Evolutionary conservation across 2,888 invertebrate species (phyloP).

Genomic region (Drosophila nr. perissopoda): DNA sequence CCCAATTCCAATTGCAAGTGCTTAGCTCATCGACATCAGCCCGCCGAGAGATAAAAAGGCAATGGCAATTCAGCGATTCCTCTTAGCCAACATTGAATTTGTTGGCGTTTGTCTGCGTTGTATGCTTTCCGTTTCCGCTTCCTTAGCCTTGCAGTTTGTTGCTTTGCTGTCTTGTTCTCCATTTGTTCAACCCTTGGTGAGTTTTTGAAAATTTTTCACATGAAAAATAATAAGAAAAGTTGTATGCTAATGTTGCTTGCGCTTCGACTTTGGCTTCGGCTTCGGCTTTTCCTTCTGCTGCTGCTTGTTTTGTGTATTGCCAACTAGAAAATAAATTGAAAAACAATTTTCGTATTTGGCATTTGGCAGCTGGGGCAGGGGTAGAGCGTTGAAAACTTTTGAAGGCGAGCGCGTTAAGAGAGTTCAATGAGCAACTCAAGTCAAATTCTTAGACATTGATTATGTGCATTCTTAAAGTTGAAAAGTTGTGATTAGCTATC

Average conservation of each 20-base stretch:
- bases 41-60: constrained; percentile 33
- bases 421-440: constrained; percentile 58
- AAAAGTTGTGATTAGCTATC: constrained; percentile 54
- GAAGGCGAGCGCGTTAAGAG: constrained; percentile 34
- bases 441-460: constrained; percentile 63
- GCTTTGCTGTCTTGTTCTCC: constrained; percentile 27
- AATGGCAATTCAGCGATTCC: constrained; percentile 46
- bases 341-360: constrained; percentile 74
- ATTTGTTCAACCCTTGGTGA: constrained; percentile 47
- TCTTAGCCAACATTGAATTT: constrained; percentile 60
- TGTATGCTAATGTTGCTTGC: constrained; percentile 73
- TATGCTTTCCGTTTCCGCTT: constrained; percentile 79
- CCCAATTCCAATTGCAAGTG: constrained; percentile 33
- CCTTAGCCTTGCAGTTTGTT: constrained; percentile 77
- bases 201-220: constrained; percentile 70
- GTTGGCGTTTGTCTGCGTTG: constrained; percentile 76
- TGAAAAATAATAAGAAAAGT: constrained; percentile 80
- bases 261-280: constrained; percentile 3
- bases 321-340: constrained; percentile 73
- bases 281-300: constrained; percentile 7
- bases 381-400: constrained; percentile 23
- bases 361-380: constrained; percentile 45
- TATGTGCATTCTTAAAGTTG: constrained; percentile 52
- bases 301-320: constrained; percentile 59
- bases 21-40: constrained; percentile 51